Evolutionary conservation across 37 sponge, comb jelly and placozoan genomes (phyloP).

Genomic region (Beroe ovata): DNA sequence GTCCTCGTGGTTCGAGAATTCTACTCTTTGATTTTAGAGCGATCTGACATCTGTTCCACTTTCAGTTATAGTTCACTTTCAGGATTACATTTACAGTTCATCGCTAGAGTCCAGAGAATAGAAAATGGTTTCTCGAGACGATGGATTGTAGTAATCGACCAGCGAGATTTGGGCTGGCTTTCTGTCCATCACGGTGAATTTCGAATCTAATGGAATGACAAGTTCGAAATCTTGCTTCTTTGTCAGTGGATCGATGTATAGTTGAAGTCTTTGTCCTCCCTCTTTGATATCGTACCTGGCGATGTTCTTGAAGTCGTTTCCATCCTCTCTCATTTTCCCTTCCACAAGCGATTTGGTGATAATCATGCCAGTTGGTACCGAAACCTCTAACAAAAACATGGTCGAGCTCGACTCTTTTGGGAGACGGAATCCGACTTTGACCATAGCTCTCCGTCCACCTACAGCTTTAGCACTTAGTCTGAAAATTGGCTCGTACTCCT

Average conservation of each 20-base stretch:
- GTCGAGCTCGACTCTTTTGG: not conserved
- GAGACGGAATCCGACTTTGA: not conserved
- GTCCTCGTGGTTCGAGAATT: too few species aligned
- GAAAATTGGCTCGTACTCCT: slow-evolving; percentile 4
- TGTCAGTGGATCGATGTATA: not conserved
- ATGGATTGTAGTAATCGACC: slow-evolving; percentile 18
- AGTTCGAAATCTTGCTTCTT: not conserved
- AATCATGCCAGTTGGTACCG: not conserved
- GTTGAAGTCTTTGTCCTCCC: slow-evolving; percentile 15
- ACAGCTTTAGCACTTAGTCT: not conserved
- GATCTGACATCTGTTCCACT: too few species aligned
- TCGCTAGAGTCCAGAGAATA: slow-evolving; percentile 1
- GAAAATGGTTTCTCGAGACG: not conserved
- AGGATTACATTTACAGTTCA: too few species aligned
- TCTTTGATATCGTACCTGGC: slow-evolving; percentile 28
- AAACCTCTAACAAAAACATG: slow-evolving; percentile 5
- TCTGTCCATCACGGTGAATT: not conserved
- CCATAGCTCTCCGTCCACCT: not conserved
- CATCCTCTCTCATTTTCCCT: not conserved
- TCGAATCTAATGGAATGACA: not conserved
- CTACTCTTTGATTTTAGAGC: too few species aligned
- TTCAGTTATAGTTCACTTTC: too few species aligned
- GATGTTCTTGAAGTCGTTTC: not conserved
- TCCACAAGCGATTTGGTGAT: slow-evolving; percentile 4
- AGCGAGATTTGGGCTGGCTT: not conserved